phyloP scores from a whole-genome alignment of 2,113 vertebrate genomes.

The Sceloporus undulatus region DNA sequence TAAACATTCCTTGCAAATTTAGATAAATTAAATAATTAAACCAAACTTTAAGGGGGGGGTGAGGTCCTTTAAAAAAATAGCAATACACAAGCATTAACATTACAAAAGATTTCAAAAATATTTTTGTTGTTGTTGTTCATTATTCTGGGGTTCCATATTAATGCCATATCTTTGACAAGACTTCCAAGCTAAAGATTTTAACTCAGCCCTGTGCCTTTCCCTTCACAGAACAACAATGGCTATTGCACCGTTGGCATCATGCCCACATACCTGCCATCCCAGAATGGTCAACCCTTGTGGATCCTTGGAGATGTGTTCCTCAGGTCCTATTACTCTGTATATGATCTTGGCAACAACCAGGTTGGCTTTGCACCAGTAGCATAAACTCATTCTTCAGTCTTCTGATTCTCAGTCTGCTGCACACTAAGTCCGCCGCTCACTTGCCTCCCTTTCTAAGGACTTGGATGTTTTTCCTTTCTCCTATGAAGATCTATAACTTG shows the following conservation, averaged over 20 bases:
- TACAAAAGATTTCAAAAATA: not conserved
- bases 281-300: constrained; percentile 58
- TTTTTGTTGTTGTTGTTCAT: not conserved
- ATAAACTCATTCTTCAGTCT: constrained; percentile 1
- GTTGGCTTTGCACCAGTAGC: constrained; percentile 62
- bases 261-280: constrained; percentile 64
- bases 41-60: too few species aligned
- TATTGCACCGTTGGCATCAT: constrained; percentile 62
- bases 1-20: too few species aligned
- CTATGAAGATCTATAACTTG: too few species aligned
- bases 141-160: not conserved
- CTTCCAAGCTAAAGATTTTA: not conserved
- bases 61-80: not conserved
- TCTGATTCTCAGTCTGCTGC: too few species aligned
- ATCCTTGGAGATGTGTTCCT: constrained; percentile 51
- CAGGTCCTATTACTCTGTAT: constrained; percentile 65
- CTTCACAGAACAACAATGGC: constrained; percentile 45
- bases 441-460: not conserved
- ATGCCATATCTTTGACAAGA: not conserved
- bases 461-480: not conserved
- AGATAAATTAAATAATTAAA: too few species aligned
- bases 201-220: constrained; percentile 1
- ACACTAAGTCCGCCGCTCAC: not conserved
- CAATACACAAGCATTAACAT: not conserved
- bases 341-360: constrained; percentile 61